Base-by-base conservation (phyloP, 1,140 invertebrate genomes). In the Coptotermes formosanus region DNA sequence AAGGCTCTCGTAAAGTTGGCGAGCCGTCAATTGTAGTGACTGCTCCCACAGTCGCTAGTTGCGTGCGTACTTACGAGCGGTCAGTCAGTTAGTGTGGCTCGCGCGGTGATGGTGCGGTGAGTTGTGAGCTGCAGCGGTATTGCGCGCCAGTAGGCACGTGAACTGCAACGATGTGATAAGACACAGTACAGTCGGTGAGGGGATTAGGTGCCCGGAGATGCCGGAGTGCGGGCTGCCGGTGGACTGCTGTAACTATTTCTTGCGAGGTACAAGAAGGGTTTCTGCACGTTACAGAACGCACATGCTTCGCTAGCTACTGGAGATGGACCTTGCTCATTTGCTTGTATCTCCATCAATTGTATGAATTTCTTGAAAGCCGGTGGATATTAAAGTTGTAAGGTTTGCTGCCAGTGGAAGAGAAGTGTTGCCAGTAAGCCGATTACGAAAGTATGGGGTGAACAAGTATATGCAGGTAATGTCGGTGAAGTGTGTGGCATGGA, bases 1-100 rank as follows among this genome's bases (percentile, higher is more conserved):
- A 25, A 25, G 64, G 64, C 64, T n/a, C 64, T 75, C 25, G 64
- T 75, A 75, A 75, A 75, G 64, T 75, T 75, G 64, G 64, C 64
- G 64, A 75, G 64, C 64, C 64, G n/a, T 75, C 64, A 75, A 75
- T 8, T 30, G 64, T 75, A 14, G 59, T 21, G 59, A 64, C 59
- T 64, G 59, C 19, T 64, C 9, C 59, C 59, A 8, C 14, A 75
- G 64, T n/a, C 2, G n/a, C 64, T n/a, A 30, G 64, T 75, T 4
- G 64, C n/a, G 64, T 30, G 16, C n/a, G 9, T 25, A n/a, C 64
- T n/a, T 75, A 25, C 21, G 19, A 64, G 59, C 12, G 25, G 59
- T 59, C 55, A 23, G 55, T 59, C 55, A 23, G 21, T 8, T 30
- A 75, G 64, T 75, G 64, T 75, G 64, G n/a, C 7, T 14, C 25